A percentile compares a stretch with the other conserved stretches of the same genome.
Conservation (phyloP, 2,888 invertebrate species). For the Pachycephus smyrnensis region DNA sequence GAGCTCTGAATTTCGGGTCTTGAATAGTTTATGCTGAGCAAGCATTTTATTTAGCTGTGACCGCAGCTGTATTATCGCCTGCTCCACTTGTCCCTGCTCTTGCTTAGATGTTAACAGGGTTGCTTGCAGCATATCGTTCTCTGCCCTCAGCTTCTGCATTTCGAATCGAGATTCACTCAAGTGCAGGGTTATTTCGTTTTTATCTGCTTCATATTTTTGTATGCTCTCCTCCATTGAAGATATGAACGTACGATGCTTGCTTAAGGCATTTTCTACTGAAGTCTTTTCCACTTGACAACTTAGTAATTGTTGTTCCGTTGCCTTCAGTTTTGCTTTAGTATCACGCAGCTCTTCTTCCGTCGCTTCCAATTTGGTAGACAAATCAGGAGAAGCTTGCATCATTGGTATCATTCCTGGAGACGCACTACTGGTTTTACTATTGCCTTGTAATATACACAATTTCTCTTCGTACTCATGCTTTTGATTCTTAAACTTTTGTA, state of each 20-base stretch:
- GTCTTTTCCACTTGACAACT: conserved; percentile 40
- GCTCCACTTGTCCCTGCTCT: conserved; percentile 52
- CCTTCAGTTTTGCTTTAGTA: conserved; percentile 15
- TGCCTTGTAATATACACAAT: background rate
- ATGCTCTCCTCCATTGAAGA: conserved; percentile 42
- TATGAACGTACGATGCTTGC: conserved; percentile 41
- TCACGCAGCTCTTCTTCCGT: conserved; percentile 38
- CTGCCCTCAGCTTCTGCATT: conserved; percentile 39
- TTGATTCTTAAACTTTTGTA: conserved; percentile 42
- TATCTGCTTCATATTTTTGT: conserved; percentile 42
- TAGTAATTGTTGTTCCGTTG: conserved; percentile 40
- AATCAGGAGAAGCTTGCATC: conserved; percentile 10
- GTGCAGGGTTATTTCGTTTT: conserved; percentile 36
- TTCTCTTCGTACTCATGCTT: conserved; percentile 36
- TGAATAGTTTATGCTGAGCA: conserved; percentile 48
- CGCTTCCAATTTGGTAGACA: conserved; percentile 39
- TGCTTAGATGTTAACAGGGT: conserved; percentile 41
- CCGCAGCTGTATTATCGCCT: conserved; percentile 47
- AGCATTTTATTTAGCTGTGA: conserved; percentile 53
- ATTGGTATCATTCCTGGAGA: background rate
- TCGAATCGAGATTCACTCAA: conserved; percentile 33
- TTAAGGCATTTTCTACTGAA: conserved; percentile 38
- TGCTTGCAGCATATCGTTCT: conserved; percentile 43
- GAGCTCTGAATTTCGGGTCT: conserved; percentile 42
- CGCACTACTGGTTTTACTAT: background rate